Evolutionary conservation across 2,113 vertebrate genomes (phyloP).

Genomic region (Labeo rohita): DNA sequence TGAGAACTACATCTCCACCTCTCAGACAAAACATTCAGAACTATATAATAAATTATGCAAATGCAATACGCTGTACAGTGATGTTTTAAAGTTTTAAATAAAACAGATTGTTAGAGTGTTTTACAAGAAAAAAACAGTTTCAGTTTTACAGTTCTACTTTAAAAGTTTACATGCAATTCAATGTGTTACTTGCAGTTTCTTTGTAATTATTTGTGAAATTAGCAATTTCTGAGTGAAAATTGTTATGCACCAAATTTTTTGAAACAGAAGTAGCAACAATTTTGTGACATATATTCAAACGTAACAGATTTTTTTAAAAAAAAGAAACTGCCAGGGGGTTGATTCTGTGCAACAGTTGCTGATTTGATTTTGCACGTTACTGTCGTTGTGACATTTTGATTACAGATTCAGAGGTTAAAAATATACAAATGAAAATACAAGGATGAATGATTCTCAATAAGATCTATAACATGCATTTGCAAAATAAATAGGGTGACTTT

Average conservation of each 20-base stretch:
- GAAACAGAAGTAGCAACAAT: background rate
- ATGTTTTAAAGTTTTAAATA: too few relatives aligned
- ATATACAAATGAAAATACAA: background rate
- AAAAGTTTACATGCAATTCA: too few relatives aligned
- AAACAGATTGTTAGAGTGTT: background rate
- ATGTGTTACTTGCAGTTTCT: too few relatives aligned
- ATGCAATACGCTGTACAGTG: background rate
- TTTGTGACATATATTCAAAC: background rate
- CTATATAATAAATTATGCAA: background rate
- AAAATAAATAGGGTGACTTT: background rate
- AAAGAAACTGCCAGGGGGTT: too few relatives aligned
- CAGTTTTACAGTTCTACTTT: background rate
- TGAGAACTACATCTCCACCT: background rate
- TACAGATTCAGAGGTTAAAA: background rate
- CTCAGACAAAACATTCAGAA: background rate
- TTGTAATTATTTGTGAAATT: too few relatives aligned
- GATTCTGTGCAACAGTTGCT: too few relatives aligned
- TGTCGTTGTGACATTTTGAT: background rate
- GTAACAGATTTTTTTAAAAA: too few relatives aligned
- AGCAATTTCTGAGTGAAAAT: too few relatives aligned
- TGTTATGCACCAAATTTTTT: background rate
- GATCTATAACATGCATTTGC: background rate
- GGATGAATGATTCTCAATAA: background rate
- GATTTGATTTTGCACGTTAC: too few relatives aligned
- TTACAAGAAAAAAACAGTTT: background rate